A percentile compares a stretch with the other conserved stretches of the same genome.
Evolutionary conservation across 2,797 vertebrate genomes (phyloP).

Genomic region (Orestias chungarensis): DNA sequence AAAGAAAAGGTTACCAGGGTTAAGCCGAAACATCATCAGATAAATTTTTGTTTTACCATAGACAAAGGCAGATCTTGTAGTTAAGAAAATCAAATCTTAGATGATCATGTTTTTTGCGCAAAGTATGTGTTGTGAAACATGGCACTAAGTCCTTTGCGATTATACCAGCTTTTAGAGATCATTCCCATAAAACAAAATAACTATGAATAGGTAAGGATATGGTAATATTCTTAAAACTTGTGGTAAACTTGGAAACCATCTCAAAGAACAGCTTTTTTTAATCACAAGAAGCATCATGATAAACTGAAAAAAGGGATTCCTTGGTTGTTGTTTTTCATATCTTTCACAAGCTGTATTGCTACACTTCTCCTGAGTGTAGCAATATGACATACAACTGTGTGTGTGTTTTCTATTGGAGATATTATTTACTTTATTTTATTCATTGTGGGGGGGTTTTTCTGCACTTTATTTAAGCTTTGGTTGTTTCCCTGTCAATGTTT

Average conservation of each 20-base stretch:
- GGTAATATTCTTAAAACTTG: neutral
- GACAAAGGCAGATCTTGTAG: neutral
- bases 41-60: neutral
- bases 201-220: neutral
- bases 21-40: neutral
- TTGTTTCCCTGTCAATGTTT: conserved; percentile 5
- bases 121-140: conserved; percentile 15
- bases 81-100: neutral
- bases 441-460: conserved; percentile 18
- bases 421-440: conserved; percentile 16
- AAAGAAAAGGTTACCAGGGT: neutral
- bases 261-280: conserved; percentile 12
- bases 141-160: conserved; percentile 3
- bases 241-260: neutral
- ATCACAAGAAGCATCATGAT: conserved; percentile 10
- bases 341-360: conserved; percentile 3
- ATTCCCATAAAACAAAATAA: conserved; percentile 5
- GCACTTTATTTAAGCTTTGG: neutral
- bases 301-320: conserved; percentile 11
- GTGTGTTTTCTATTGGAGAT: neutral
- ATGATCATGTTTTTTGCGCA: neutral
- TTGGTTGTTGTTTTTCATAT: conserved; percentile 15
- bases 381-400: neutral
- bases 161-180: conserved; percentile 7
- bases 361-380: conserved; percentile 9